These are phyloP conservation scores for Neosilurus hyrtlii DNA, from an alignment of 2,797 vertebrate genomes.

Conservation along the genomic window DNA sequence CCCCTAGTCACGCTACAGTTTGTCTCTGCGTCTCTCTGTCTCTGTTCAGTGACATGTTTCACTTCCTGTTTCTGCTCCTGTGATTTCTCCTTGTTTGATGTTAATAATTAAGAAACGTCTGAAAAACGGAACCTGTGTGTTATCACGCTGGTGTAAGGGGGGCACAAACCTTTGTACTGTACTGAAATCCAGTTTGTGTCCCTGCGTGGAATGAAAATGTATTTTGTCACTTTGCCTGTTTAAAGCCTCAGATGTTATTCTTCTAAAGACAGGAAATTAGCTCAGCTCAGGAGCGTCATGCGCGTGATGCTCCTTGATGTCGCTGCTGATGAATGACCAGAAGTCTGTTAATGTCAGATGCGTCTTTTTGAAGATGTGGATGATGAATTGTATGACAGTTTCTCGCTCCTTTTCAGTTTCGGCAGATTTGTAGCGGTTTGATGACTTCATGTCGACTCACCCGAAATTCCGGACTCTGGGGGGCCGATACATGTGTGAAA, in stretches of 20 bases:
- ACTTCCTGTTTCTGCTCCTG: not conserved
- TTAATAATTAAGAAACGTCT: not conserved
- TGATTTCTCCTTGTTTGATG: not conserved
- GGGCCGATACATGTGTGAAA: no score
- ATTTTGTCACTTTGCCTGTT: not conserved
- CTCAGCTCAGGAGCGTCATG: slow-evolving; percentile 14
- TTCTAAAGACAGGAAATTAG: slow-evolving; percentile 37
- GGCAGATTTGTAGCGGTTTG: not conserved
- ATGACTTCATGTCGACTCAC: not conserved
- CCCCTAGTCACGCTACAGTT: not conserved
- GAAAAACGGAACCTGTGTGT: not conserved
- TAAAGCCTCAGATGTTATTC: slow-evolving; percentile 7
- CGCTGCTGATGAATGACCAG: slow-evolving; percentile 18
- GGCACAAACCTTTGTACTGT: not conserved
- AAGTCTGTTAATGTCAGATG: slow-evolving; percentile 30
- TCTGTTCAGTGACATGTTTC: not conserved
- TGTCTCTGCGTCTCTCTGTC: no score
- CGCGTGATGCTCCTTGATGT: slow-evolving; percentile 33
- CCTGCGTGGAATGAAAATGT: not conserved
- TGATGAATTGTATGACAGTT: not conserved
- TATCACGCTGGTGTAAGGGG: not conserved
- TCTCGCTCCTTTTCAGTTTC: not conserved
- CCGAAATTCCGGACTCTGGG: not conserved
- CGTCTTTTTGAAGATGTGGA: slow-evolving; percentile 19
- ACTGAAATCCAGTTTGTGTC: slow-evolving; percentile 1